Base-by-base conservation (phyloP, 2,888 invertebrate species). In the Melanargia galathea region DNA sequence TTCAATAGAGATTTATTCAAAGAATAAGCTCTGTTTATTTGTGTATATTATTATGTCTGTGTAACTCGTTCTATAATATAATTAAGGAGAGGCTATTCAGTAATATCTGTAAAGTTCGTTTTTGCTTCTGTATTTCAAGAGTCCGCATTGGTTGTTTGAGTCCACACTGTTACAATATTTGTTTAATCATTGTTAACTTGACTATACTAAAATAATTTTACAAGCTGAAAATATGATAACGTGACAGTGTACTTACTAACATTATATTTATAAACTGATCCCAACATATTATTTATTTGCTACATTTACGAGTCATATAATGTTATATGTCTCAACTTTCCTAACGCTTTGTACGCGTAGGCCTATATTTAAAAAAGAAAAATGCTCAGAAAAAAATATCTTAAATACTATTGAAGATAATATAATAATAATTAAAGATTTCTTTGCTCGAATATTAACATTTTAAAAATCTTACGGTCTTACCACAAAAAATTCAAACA, bases 191-290 rank as follows among this genome's bases (percentile, higher is more conserved):
- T 30, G 8, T 8, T 30, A 30, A 30, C 1, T 40, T 16, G 40
- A 16, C 8, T 16, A 2, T 43, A 43, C 43, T 43, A 43, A 43
- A 16, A 43, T 43, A 16, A 43, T 18, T 43, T 43, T 18, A 18
- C 16, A 51, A 30, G 18, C 18, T 51, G 10, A 51, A n/a, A 51
- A 51, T 10, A n/a, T 26, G 3, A 49, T 10, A 52, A 66, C 43
- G 59, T 68, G 11, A 45, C 16, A 77, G 60, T 75, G 22, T 30
- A 30, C 30, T 30, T 6, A 30, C 6, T 38, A n/a, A 54, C 49
- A 13, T n/a, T n/a, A 33, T 24, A 51, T 33, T 54, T 78, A 76
- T 85, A 83, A 86, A 85, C 88, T 88, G 89, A 87, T 88, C 88
- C 86, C 81, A 75, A 71, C 58, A 51, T 55, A 45, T 51, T 55